Percentiles rank a stretch among this genome's conserved stretches.
Conservation (phyloP, 2,113 vertebrate species). For the Nyctibius bracteatus region DNA sequence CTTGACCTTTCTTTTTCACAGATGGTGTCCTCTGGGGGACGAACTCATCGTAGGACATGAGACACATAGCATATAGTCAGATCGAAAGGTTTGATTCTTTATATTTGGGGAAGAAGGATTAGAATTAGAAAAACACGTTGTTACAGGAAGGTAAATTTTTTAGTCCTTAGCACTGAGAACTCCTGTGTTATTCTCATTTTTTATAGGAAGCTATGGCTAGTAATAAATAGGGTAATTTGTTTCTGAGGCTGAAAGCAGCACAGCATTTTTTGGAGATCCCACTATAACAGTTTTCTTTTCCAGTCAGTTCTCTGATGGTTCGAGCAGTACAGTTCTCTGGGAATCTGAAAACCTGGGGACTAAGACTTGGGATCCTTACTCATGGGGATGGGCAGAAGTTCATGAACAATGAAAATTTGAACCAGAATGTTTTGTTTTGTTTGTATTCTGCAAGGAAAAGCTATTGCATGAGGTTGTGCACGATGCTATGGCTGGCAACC, state of each 20-base stretch:
- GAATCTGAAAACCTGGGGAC: neutral
- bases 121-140: neutral
- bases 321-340: neutral
- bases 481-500: neutral
- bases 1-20: neutral
- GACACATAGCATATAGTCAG: neutral
- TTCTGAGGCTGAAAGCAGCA: neutral
- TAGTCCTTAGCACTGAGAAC: neutral
- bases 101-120: neutral
- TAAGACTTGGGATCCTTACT: neutral
- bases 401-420: neutral
- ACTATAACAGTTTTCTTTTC: neutral
- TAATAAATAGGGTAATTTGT: neutral
- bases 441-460: neutral
- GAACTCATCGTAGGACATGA: neutral
- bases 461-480: neutral
- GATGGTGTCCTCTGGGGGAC: neutral
- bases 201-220: neutral
- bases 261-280: neutral
- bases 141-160: neutral
- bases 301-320: neutral
- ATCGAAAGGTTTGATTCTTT: neutral
- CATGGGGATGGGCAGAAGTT: neutral
- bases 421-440: neutral
- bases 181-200: neutral